Evolutionary conservation across 2,113 vertebrate genomes (phyloP).

Genomic region (Lampris megalopsis): DNA sequence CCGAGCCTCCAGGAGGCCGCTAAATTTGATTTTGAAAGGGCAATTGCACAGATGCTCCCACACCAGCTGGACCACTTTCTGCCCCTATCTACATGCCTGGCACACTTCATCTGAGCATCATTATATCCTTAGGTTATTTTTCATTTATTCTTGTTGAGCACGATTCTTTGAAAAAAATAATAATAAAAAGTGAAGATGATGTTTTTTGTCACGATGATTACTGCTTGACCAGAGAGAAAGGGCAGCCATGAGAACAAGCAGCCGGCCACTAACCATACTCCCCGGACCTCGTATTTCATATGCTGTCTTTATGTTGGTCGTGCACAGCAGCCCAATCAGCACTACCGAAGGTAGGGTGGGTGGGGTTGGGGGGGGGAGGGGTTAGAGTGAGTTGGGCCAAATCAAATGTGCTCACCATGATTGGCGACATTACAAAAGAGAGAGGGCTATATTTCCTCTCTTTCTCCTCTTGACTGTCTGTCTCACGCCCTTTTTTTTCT

Average conservation of each 20-base stretch:
- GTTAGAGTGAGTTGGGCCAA: conserved; percentile 5
- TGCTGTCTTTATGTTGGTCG: conserved; percentile 16
- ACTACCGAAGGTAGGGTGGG: neutral
- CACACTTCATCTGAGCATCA: conserved; percentile 25
- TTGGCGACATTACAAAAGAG: conserved; percentile 53
- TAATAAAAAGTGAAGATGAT: conserved; percentile 8
- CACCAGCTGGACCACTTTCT: conserved; percentile 26
- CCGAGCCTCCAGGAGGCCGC: conserved; percentile 9
- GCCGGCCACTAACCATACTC: conserved; percentile 18
- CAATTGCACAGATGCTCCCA: conserved; percentile 42
- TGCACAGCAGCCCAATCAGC: conserved; percentile 33
- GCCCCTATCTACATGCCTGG: conserved; percentile 1
- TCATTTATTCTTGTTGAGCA: conserved; percentile 15
- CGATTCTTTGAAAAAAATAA: too few relatives aligned
- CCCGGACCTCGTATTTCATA: conserved; percentile 26
- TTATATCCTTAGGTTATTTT: neutral
- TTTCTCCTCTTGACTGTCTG: conserved; percentile 30
- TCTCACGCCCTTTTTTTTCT: neutral
- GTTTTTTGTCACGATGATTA: conserved; percentile 38
- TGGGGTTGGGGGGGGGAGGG: neutral
- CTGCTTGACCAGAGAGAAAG: conserved; percentile 44
- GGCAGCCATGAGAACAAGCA: conserved; percentile 40
- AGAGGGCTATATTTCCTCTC: neutral
- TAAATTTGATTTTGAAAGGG: conserved; percentile 25
- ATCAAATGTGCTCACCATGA: conserved; percentile 42